Evolutionary conservation across 2,797 vertebrate species (phyloP), one percentile per base, ranked within the genome.

Genomic region (Periophthalmus magnuspinnatus): DNA sequence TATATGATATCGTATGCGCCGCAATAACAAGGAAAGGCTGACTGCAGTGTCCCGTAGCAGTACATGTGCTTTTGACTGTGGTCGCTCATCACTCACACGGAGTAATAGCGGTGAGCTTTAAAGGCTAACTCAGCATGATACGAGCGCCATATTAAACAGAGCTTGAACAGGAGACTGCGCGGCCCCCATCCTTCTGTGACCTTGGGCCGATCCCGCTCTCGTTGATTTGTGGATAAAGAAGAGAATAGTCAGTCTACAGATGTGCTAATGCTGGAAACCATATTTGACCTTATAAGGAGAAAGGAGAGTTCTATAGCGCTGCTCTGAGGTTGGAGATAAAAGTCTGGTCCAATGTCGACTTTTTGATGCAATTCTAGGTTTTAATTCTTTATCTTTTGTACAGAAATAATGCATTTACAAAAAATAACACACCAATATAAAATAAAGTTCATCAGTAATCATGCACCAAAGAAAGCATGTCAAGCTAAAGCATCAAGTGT

Each of bases 81-180:
- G 88, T 81, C 82, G 83, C 85, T 86, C 84, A 75, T 81, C 87
- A 77, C 76, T 74, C 62, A 5, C 28, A 68, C 69, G 80, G 76
- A 74, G 84, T 74, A 77, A 83, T 73, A 76, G 84, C 73, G 64
- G 84, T 70, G 4, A 52, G 72, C 81, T 84, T 81, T 86, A 83
- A 80, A 84, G 82, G 74, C 85, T 75, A 86, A 84, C 88, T 90
- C 87, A 82, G 85, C 87, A 80, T 70, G 84, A 88, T 82, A 73
- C n/a, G 33, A 77, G 63, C 47, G 38, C 81, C 81, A 72, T 78
- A 76, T 84, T 87, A 84, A 86, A 85, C 84, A 82, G 76, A 85
- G 69, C 72, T 62, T 74, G 78, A 70, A 63, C 76, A 71, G 84
- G 71, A 60, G 38, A 47, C 67, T 66, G 65, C 57, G 41, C 65